Conservation (phyloP, 2,888 invertebrate species). For the Cabera pusaria region DNA sequence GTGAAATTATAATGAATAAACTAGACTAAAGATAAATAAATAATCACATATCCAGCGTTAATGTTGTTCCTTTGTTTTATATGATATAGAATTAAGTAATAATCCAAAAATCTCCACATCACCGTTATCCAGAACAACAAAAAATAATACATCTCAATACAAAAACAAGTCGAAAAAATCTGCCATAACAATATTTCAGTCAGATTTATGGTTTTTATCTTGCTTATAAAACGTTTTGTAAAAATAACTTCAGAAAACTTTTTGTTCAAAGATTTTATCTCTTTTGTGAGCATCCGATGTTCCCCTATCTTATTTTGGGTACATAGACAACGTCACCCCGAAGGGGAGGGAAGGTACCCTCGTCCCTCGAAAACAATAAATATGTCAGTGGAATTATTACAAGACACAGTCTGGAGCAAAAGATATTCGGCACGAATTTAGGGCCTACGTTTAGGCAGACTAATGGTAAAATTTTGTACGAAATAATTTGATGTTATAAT, state of each 20-base stretch:
- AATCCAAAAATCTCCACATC: too few relatives aligned
- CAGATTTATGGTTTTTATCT: slow-evolving; percentile 23
- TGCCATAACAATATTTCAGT: slow-evolving; percentile 27
- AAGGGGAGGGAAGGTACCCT: slow-evolving; percentile 48
- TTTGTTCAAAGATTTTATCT: slow-evolving; percentile 46
- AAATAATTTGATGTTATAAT: too few relatives aligned
- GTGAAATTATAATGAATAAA: too few relatives aligned
- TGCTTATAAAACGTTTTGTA: slow-evolving; percentile 25
- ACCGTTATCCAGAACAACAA: too few relatives aligned
- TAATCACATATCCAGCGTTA: too few relatives aligned
- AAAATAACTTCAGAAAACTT: slow-evolving; percentile 24
- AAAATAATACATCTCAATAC: slow-evolving; percentile 3
- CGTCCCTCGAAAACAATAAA: slow-evolving; percentile 75
- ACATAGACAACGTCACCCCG: slow-evolving; percentile 43
- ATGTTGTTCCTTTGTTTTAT: too few relatives aligned
- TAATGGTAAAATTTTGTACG: too few relatives aligned
- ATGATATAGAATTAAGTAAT: too few relatives aligned
- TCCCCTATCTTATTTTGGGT: slow-evolving; percentile 33
- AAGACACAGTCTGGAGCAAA: slow-evolving; percentile 47
- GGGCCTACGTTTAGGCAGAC: background rate
- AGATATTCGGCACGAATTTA: slow-evolving; percentile 15
- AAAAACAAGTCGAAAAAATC: slow-evolving; percentile 13
- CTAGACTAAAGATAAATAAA: too few relatives aligned
- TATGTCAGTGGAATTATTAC: slow-evolving; percentile 80
- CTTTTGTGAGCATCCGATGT: slow-evolving; percentile 19